A percentile compares a stretch with the other conserved stretches of the same genome.
These are phyloP conservation scores for Diarsia rubi DNA, from an alignment of 2,888 invertebrate genomes.

Conservation along the genomic window DNA sequence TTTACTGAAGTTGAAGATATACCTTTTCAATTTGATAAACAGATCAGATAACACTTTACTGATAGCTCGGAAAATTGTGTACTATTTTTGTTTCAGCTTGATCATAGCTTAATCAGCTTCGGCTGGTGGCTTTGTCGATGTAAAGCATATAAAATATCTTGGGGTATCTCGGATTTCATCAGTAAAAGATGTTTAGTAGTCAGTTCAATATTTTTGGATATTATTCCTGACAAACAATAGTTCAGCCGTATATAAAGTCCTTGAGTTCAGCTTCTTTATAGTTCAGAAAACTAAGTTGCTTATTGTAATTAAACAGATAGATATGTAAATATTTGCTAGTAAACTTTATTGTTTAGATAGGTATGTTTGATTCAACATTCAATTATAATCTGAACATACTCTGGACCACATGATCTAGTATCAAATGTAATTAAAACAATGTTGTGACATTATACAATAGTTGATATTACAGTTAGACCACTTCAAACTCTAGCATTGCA, in stretches of 20 bases:
- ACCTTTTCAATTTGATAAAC: not conserved
- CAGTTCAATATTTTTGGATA: not conserved
- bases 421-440: not conserved
- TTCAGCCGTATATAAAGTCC: no score
- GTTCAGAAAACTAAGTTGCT: not conserved
- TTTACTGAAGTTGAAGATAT: not conserved
- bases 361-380: not conserved
- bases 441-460: not conserved
- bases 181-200: not conserved
- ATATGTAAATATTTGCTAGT: not conserved
- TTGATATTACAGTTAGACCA: slow-evolving; percentile 22
- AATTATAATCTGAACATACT: not conserved
- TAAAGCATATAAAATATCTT: not conserved
- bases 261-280: not conserved
- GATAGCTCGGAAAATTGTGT: not conserved
- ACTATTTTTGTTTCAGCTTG: slow-evolving; percentile 4
- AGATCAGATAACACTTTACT: slow-evolving; percentile 4
- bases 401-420: not conserved
- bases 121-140: not conserved
- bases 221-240: not conserved
- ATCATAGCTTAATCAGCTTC: not conserved
- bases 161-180: not conserved
- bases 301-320: not conserved
- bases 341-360: not conserved
- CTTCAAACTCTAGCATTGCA: not conserved